phyloP scores from a whole-genome alignment of 2,113 vertebrate genomes.

The Bombycilla garrulus region DNA sequence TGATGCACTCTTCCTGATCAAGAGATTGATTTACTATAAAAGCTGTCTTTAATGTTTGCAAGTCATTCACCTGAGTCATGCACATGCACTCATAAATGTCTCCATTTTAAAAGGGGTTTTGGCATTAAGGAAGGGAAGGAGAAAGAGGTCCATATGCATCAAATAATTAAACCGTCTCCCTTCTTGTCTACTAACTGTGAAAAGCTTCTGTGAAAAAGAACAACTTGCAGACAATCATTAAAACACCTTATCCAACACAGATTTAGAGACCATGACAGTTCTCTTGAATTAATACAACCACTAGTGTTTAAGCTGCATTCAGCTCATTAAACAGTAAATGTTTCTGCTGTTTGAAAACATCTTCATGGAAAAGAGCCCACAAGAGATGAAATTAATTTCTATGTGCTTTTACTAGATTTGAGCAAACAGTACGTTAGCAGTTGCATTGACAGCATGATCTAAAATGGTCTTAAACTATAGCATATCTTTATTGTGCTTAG shows the following conservation, averaged over 20 bases:
- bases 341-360: neutral
- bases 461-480: neutral
- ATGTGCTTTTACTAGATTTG: neutral
- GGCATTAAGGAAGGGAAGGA: neutral
- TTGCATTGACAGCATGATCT: neutral
- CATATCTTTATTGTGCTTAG: neutral
- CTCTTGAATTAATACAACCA: neutral
- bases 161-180: neutral
- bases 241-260: conserved; percentile 46
- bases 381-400: neutral
- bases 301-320: neutral
- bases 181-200: conserved; percentile 18
- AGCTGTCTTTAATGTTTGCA: conserved; percentile 7
- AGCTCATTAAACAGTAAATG: neutral
- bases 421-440: neutral
- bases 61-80: conserved; percentile 47
- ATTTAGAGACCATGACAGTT: neutral
- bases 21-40: conserved; percentile 33
- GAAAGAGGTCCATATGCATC: neutral
- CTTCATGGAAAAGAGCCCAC: neutral
- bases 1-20: neutral
- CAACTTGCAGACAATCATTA: conserved; percentile 1
- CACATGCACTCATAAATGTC: neutral
- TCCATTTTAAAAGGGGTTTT: conserved; percentile 20
- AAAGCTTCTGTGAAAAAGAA: neutral